Conservation (phyloP, 2,888 invertebrate genomes). For the Blastobasis lacticolella region DNA sequence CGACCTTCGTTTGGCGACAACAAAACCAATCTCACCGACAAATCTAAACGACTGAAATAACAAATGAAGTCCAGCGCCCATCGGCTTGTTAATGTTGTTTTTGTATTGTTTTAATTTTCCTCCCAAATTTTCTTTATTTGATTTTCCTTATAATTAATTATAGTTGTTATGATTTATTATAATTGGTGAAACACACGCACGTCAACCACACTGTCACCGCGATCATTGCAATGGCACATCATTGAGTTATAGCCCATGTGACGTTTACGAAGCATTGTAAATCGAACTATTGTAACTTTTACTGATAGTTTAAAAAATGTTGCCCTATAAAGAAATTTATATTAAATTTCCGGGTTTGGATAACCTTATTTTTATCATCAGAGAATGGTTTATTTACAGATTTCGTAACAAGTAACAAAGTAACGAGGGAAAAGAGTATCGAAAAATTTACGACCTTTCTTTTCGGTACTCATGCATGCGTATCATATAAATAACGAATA, state of each 20-base stretch:
- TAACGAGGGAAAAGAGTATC: no score
- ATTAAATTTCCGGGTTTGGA: no score
- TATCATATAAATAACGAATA: no score
- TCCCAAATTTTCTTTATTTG: constrained; percentile 21
- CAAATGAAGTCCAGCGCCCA: constrained; percentile 37
- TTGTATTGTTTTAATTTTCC: constrained; percentile 14
- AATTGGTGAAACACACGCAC: constrained; percentile 54
- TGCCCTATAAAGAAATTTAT: no score
- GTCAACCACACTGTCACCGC: constrained; percentile 63
- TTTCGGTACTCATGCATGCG: no score
- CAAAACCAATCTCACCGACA: constrained; percentile 23
- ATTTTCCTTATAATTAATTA: constrained; percentile 31
- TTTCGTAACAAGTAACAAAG: no score
- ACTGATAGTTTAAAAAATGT: no score
- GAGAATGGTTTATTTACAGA: no score
- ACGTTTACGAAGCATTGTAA: no score
- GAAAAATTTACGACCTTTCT: no score
- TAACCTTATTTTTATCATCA: no score
- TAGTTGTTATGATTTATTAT: constrained; percentile 20
- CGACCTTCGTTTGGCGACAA: constrained; percentile 40
- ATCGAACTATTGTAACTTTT: no score
- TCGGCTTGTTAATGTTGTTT: constrained; percentile 26
- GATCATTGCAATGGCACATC: constrained; percentile 35
- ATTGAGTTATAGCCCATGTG: constrained; percentile 15
- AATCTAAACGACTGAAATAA: constrained; percentile 16